Base-by-base conservation (phyloP, 1,140 invertebrate genomes). In the Caerostris extrusa region DNA sequence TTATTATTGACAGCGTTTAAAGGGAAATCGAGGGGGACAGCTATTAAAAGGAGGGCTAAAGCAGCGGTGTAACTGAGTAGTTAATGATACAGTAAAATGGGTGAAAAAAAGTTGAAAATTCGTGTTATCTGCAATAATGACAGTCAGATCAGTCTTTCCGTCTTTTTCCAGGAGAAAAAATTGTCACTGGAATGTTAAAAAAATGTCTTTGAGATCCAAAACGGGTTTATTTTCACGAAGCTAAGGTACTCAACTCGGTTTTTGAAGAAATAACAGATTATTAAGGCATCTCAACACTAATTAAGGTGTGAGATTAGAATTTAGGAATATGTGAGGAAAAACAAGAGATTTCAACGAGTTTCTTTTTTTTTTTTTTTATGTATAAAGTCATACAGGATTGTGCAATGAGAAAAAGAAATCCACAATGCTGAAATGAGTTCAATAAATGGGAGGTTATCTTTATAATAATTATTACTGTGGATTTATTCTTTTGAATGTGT, bases 51-150 rank as follows among this genome's bases (percentile, higher is more conserved):
- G 60, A 77, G 77, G 34, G 50, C n/a, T 3, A 12, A 57, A 90
- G 60, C 56, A 53, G 56, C 53, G 19, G 69, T 56, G 67, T 88
- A 81, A 87, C 91, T 86, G 91, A 61, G 61, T 17, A 89, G 83
- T 89, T 93, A 88, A 93, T 93, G 89, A 89, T 57, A 93, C 34
- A 34, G 92, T 82, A 8, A 89, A 93, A 93, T 81, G 86, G n/a
- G 92, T 87, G 85, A 77, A 93, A 86, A 88, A 93, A 88, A 88
- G 85, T 81, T 34, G 60, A 93, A 93, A 93, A 93, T 93, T 19
- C 60, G 91, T 87, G 83, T 69, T 93, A 87, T 56, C 82, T 69
- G 53, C 71, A 58, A 93, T 93, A 87, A 93, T 87, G 83, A 86
- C 57, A n/a, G 64, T 82, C 7, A 60, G 64, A 87, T 69, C 67